These are phyloP conservation scores for Oeneis ivallda DNA, from an alignment of 2,888 invertebrate genomes.

Conservation along the genomic window DNA sequence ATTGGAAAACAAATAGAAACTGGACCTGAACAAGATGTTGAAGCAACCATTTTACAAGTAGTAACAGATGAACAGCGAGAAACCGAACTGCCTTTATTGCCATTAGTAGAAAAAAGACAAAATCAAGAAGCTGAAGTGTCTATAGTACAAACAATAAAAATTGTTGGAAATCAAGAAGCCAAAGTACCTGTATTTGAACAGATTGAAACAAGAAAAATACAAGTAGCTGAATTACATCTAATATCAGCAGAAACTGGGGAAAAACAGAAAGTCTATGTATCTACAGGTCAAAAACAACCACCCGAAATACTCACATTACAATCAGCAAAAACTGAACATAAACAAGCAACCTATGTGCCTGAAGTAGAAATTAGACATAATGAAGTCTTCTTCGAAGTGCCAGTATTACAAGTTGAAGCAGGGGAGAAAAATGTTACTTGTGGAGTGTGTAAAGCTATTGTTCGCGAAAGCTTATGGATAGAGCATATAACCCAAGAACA, in stretches of 20 bases:
- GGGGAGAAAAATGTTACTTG: slow-evolving; percentile 31
- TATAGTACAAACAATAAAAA: background rate
- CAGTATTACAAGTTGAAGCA: background rate
- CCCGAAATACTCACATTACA: background rate
- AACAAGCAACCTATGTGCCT: background rate
- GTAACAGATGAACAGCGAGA: background rate
- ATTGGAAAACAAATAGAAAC: background rate
- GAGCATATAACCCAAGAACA: slow-evolving; percentile 50
- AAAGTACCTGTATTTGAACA: background rate
- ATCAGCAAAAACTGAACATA: background rate
- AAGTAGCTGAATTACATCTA: background rate
- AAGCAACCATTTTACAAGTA: background rate
- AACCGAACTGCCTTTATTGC: background rate
- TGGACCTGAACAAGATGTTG: background rate
- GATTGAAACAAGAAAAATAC: background rate
- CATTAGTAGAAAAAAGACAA: background rate
- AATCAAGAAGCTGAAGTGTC: background rate
- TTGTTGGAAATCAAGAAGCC: background rate
- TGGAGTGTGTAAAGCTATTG: slow-evolving; percentile 39
- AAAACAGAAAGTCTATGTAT: background rate
- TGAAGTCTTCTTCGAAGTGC: background rate
- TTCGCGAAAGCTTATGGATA: slow-evolving; percentile 43
- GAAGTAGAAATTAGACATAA: background rate
- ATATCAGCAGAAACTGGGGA: background rate
- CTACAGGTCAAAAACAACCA: background rate